Evolutionary conservation across 2,888 invertebrate species (phyloP).

Genomic region (Iselma pallidipennis): DNA sequence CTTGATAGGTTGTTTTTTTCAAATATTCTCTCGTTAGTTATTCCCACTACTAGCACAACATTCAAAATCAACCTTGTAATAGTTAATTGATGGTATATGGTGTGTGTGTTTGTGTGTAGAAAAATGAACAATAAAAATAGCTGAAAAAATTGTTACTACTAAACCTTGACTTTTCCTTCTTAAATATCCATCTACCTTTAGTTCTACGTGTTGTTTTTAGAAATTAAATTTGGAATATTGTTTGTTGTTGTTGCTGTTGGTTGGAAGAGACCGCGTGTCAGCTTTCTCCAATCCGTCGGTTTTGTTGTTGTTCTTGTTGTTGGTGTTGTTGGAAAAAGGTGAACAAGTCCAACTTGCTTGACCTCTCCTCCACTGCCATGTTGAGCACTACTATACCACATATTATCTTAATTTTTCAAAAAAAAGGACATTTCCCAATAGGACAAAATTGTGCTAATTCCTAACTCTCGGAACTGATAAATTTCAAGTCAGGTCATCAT

Average conservation of each 20-base stretch:
- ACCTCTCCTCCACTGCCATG: slow-evolving; percentile 46
- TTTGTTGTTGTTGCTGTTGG: slow-evolving; percentile 38
- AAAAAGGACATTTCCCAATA: no score
- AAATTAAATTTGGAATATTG: slow-evolving; percentile 20
- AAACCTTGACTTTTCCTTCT: slow-evolving; percentile 13
- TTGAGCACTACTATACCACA: slow-evolving; percentile 37
- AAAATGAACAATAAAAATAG: no score
- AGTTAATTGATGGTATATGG: slow-evolving; percentile 14
- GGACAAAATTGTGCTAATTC: no score
- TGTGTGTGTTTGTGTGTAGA: no score
- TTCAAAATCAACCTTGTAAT: slow-evolving; percentile 23
- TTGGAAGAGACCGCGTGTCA: slow-evolving; percentile 40
- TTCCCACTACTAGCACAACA: neutral
- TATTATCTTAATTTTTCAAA: slow-evolving; percentile 30
- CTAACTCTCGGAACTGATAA: no score
- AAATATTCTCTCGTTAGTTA: neutral
- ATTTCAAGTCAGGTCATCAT: no score
- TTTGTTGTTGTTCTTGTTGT: neutral
- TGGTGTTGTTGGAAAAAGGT: slow-evolving; percentile 42
- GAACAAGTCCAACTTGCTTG: slow-evolving; percentile 46
- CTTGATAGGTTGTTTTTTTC: neutral
- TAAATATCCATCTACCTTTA: no score
- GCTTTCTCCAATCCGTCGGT: slow-evolving; percentile 41
- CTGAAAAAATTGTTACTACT: no score
- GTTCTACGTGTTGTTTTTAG: no score